Evolutionary conservation across 2,888 invertebrate species (phyloP), one percentile per base, ranked within the genome.

Genomic region (Nudaria mundana): DNA sequence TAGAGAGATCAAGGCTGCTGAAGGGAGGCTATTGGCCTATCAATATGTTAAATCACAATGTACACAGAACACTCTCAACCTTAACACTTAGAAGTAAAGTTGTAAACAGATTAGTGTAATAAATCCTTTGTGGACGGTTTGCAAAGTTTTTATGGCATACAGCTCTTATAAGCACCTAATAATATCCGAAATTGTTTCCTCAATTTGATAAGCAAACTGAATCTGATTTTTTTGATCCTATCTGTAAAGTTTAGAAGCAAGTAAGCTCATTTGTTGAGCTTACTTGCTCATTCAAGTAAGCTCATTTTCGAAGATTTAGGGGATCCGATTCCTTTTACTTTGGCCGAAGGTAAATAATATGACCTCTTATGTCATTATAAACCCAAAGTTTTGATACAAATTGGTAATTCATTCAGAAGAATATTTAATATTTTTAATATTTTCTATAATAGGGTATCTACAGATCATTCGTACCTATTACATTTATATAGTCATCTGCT

Each of bases 21-120:
- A 57, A 62, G 56, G 66, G 63, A 64, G 75, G 76, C 63, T 69
- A 71, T 71, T 73, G 75, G 69, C 77, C 78, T 77, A 71, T 64
- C 66, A 59, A 59, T 62, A 58, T 51, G 48, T 53, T 51, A 53
- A 52, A 56, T 48, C 52, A 44, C 25, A 48, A 34, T 40, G 22
- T 30, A 45, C 37, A 26, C 34, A 42, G 18, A 24, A 32, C 31
- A 56, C 23, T 42, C 11, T 41, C 39, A 39, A 44, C 59, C 38
- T 40, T 62, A 58, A 36, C 18, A 7, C 14, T n/a, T 2, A 3
- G 5, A 0, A 18, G 29, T 55, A 58, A 48, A 46, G 56, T 47
- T 18, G 33, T 48, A 37, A 48, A 45, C 59, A 15, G 39, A 47
- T 50, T 40, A 52, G 6, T 20, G 16, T 13, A 30, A 37, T 6